phyloP scores from a whole-genome alignment of 37 sponge, comb jelly and placozoan species.

The Lycopodina hypogea region DNA sequence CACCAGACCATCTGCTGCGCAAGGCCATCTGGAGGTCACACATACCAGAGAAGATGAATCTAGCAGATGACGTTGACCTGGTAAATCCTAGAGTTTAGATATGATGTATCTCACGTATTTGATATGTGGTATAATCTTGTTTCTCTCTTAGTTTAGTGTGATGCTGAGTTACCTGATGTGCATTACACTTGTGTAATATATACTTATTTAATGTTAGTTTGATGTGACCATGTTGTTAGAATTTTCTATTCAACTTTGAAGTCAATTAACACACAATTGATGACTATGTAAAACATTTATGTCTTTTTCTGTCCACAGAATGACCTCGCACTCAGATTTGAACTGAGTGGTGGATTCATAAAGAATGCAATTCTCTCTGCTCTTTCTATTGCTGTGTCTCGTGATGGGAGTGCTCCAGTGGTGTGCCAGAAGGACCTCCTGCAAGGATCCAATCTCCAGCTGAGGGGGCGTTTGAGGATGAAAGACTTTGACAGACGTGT shows the following conservation, averaged over 20 bases:
- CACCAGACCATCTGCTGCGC: constrained; percentile 80
- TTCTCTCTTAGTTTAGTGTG: no score
- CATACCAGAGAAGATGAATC: constrained; percentile 75
- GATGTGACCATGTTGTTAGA: no score
- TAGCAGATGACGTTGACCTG: constrained; percentile 58
- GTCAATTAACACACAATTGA: no score
- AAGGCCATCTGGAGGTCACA: constrained; percentile 78
- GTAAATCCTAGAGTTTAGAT: not conserved
- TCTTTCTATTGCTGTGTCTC: constrained; percentile 41
- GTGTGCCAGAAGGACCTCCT: constrained; percentile 47
- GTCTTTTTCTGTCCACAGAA: no score
- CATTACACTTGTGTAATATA: no score
- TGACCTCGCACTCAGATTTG: constrained; percentile 62
- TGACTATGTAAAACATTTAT: no score
- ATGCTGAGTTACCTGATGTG: no score
- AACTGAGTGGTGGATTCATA: constrained; percentile 70
- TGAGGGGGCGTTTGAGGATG: constrained; percentile 63
- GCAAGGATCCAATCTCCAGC: constrained; percentile 54
- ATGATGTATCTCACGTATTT: no score
- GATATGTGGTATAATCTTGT: not conserved
- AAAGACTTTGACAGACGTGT: constrained; percentile 86
- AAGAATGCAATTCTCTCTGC: constrained; percentile 53
- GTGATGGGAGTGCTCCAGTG: constrained; percentile 61
- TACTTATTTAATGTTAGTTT: no score
- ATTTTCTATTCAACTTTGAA: no score